A percentile compares a stretch with the other conserved stretches of the same genome.
Conservation (phyloP, 2,888 invertebrate species). For the Tipula helvola region DNA sequence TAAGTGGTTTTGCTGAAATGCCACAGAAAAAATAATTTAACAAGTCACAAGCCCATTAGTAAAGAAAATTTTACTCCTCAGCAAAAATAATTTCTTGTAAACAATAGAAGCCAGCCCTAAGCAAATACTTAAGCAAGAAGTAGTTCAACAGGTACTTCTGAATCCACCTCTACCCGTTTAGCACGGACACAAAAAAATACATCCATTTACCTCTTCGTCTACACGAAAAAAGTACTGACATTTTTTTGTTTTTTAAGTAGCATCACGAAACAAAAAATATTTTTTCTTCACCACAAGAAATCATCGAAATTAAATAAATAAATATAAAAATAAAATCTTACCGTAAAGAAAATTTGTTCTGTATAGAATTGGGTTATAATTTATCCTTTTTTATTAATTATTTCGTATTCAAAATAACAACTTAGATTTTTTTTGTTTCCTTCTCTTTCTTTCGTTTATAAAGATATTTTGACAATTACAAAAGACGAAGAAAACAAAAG, state of each 20-base stretch:
- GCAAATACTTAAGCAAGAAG: background rate
- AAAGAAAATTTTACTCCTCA: too few relatives aligned
- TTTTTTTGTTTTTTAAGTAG: background rate
- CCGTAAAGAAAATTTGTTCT: background rate
- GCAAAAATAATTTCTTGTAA: background rate
- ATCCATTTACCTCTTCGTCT: background rate
- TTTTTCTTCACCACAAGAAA: background rate
- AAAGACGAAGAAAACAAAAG: background rate
- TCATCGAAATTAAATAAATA: background rate
- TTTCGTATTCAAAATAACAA: background rate
- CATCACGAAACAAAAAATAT: too few relatives aligned
- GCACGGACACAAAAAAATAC: background rate
- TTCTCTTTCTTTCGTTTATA: background rate
- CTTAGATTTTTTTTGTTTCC: background rate
- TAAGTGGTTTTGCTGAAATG: too few relatives aligned
- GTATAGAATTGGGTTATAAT: background rate
- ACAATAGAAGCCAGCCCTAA: background rate
- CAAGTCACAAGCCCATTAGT: too few relatives aligned
- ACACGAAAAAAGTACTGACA: background rate
- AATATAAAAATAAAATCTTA: background rate
- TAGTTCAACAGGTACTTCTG: background rate
- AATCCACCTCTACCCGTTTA: background rate
- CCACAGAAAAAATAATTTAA: too few relatives aligned
- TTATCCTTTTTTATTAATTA: background rate
- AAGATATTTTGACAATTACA: background rate